phyloP scores from a whole-genome alignment of 2,113 vertebrate genomes.

The Sialia sialis region DNA sequence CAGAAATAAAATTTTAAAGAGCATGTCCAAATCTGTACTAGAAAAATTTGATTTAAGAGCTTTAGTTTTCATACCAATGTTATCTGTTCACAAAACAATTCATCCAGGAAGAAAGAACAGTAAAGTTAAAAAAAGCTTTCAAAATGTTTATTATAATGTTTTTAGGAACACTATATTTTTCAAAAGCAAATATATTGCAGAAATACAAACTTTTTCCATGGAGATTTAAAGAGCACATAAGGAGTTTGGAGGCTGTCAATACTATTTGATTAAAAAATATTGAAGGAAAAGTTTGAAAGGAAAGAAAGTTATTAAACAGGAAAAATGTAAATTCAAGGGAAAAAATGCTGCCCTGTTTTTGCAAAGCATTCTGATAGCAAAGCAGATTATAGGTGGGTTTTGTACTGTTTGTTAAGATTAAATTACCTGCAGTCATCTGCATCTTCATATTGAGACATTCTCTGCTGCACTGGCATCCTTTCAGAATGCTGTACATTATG shows the following conservation, averaged over 20 bases:
- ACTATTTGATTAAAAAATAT: background rate
- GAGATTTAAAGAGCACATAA: background rate
- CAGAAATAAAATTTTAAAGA: conserved; percentile 54
- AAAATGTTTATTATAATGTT: background rate
- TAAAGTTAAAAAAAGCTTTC: background rate
- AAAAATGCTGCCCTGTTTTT: background rate
- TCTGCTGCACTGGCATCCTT: background rate
- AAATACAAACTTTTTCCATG: background rate
- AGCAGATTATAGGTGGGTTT: background rate
- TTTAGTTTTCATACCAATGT: background rate
- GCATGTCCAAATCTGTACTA: conserved; percentile 6
- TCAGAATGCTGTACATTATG: background rate
- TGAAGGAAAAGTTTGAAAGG: background rate
- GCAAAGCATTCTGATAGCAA: background rate
- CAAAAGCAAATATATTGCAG: background rate
- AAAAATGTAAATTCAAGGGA: background rate
- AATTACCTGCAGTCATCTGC: background rate
- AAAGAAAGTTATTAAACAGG: background rate
- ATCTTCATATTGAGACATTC: background rate
- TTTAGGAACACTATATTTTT: background rate
- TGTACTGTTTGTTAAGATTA: background rate
- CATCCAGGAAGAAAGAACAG: background rate
- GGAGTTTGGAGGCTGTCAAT: background rate
- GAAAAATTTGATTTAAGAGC: conserved; percentile 18
- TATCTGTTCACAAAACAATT: background rate